phyloP scores from a whole-genome alignment of 2,888 invertebrate genomes.

The Zootermopsis nevadensis region DNA sequence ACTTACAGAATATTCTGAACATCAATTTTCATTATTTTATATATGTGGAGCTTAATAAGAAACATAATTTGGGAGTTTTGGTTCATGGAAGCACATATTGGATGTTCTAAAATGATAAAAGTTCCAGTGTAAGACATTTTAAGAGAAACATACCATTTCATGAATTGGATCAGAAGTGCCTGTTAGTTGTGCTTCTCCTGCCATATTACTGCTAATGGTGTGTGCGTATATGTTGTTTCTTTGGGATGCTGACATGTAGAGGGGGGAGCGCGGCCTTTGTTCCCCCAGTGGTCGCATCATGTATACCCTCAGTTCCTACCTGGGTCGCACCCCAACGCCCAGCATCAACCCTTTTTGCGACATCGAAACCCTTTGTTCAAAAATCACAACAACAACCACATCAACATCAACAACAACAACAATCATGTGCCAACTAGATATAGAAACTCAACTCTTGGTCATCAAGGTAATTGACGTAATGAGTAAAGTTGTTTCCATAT shows the following conservation, averaged over 20 bases:
- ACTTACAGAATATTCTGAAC: too few species aligned
- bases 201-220: neutral
- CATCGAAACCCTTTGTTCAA: slow-evolving; percentile 65
- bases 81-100: neutral
- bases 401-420: slow-evolving; percentile 68
- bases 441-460: slow-evolving; percentile 70
- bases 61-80: neutral
- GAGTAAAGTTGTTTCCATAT: slow-evolving; percentile 13
- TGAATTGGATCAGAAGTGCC: neutral
- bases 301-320: slow-evolving; percentile 95
- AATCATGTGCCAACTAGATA: slow-evolving; percentile 67
- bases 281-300: slow-evolving; percentile 95
- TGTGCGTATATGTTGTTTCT: slow-evolving; percentile 42
- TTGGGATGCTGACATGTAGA: slow-evolving; percentile 64
- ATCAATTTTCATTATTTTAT: too few species aligned
- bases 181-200: neutral
- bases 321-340: slow-evolving; percentile 83
- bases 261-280: slow-evolving; percentile 80
- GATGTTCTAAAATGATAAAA: too few species aligned
- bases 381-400: slow-evolving; percentile 67
- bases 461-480: slow-evolving; percentile 66
- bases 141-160: neutral
- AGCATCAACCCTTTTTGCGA: slow-evolving; percentile 66
- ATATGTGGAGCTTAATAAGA: too few species aligned
- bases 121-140: too few species aligned